Base-by-base conservation (phyloP, 2,888 invertebrate species). In the Polylopha cassiicola region DNA sequence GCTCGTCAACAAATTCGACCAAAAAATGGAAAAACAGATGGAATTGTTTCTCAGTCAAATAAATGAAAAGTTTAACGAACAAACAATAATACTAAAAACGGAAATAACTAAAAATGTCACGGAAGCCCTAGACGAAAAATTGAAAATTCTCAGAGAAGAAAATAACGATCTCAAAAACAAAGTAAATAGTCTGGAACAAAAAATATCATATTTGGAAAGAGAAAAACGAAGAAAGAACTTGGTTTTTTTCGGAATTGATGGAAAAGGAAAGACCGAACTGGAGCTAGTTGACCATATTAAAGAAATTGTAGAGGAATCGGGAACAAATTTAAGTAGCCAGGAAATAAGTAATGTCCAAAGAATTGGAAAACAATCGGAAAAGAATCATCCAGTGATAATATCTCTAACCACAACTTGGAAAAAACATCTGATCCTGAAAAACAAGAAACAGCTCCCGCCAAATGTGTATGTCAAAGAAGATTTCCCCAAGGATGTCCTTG, bases 341-440 rank as follows among this genome's bases (percentile, higher is more conserved):
- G 29, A 37, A 32, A 43, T 43, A 7, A 27, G 13, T 16, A 36
- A 39, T 15, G 10, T 39, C 2, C 23, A 45, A n/a, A 36, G 41
- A 13, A 42, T 42, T 26, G 41, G 41, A 6, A 14, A 14, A 10
- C 7, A 3, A 5, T n/a, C 15, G 8, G 16, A 26, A 2, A 41
- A 41, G 23, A 39, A 39, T 43, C 41, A 39, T 4, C 43, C 46
- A 3, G 31, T 43, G 1, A 24, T 39, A n/a, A 26, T 46, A 2
- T 27, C 43, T 6, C 10, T 43, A 5, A 18, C 37, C 9, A 31
- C 39, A 6, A 20, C 11, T 10, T 43, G 43, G 39, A 46, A 39
- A 43, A 46, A 43, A 30, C 43, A 43, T 18, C 2, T 37, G n/a
- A 30, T 37, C 4, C 15, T 29, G 17, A 23, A 14, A 13, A 30